phyloP scores from a whole-genome alignment of 2,888 invertebrate species.

The Pristionchus arcanus region DNA sequence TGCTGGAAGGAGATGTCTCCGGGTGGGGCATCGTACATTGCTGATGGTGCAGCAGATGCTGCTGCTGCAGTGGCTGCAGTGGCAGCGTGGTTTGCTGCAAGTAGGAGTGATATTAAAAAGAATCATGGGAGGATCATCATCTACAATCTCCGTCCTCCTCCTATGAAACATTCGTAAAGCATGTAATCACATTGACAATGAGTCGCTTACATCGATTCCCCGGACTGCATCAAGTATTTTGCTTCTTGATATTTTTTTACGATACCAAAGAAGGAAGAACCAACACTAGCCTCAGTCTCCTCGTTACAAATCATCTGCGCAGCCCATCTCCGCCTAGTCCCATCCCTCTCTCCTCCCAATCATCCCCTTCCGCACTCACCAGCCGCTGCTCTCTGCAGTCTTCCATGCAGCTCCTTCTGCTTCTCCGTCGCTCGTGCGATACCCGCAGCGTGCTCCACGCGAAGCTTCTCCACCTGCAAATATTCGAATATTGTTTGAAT shows the following conservation, averaged over 20 bases:
- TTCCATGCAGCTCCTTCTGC: neutral
- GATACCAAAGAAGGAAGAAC: too few relatives aligned
- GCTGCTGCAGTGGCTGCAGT: conserved; percentile 11
- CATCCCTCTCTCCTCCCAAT: too few relatives aligned
- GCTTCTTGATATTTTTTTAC: too few relatives aligned
- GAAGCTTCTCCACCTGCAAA: conserved; percentile 37
- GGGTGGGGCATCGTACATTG: conserved; percentile 52
- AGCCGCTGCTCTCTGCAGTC: conserved; percentile 26
- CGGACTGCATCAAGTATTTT: too few relatives aligned
- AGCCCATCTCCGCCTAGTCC: too few relatives aligned
- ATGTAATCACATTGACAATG: neutral
- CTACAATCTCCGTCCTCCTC: neutral
- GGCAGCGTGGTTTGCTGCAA: neutral
- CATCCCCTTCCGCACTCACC: neutral
- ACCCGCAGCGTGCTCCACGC: conserved; percentile 33
- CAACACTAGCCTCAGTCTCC: too few relatives aligned
- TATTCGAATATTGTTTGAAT: neutral
- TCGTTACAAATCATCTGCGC: too few relatives aligned
- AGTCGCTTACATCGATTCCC: neutral
- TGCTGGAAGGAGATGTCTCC: conserved; percentile 34
- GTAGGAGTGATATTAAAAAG: neutral
- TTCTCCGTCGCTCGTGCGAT: conserved; percentile 47
- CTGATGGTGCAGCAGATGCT: neutral
- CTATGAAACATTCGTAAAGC: neutral
- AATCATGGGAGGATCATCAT: neutral